phyloP scores from a whole-genome alignment of 1,140 invertebrate genomes.

The Stegodyphus mimosarum region DNA sequence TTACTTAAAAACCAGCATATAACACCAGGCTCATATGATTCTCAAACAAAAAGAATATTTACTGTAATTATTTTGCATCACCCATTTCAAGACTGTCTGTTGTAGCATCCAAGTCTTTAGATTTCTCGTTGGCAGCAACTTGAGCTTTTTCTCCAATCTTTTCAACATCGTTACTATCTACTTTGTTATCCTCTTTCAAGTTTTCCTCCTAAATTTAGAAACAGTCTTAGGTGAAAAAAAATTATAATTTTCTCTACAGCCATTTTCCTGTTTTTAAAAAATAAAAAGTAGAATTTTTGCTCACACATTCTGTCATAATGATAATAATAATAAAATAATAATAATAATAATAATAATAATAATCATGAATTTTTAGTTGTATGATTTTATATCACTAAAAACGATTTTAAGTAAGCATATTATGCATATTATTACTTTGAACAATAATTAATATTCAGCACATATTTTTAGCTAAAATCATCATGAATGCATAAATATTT shows the following conservation, averaged over 20 bases:
- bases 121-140: background rate
- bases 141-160: background rate
- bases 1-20: too few species aligned
- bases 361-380: too few species aligned
- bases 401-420: background rate
- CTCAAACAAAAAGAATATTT: background rate
- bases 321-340: too few species aligned
- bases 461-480: too few species aligned
- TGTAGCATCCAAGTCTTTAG: background rate
- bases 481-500: too few species aligned
- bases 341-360: too few species aligned
- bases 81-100: slow-evolving; percentile 17
- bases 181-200: background rate
- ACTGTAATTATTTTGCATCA: slow-evolving; percentile 6
- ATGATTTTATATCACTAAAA: too few species aligned
- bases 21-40: background rate
- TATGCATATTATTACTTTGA: background rate
- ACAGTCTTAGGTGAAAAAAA: background rate
- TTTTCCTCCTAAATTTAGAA: slow-evolving; percentile 21
- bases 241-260: background rate
- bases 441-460: background rate
- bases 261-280: background rate
- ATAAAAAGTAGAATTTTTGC: too few species aligned
- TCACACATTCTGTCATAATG: too few species aligned
- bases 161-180: background rate